These are phyloP conservation scores for Aix galericulata DNA, from an alignment of 2,113 vertebrate genomes.

Conservation along the genomic window DNA sequence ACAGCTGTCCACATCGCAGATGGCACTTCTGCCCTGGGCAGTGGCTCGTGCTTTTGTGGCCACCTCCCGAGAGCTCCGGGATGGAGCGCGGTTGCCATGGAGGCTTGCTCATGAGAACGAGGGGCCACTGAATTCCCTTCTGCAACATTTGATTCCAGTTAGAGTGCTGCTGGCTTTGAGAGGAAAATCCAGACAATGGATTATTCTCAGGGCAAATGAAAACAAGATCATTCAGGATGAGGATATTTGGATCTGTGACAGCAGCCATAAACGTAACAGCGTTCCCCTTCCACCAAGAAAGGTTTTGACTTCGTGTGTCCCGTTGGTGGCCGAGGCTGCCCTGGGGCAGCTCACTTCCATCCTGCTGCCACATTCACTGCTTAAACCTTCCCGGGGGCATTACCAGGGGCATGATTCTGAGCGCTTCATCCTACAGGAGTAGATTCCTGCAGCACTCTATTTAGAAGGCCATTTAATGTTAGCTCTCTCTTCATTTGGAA, in stretches of 20 bases:
- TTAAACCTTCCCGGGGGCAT: background rate
- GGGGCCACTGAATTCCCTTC: background rate
- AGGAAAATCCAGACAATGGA: background rate
- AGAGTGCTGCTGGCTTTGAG: background rate
- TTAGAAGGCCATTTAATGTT: conserved; percentile 48
- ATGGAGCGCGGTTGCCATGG: fast-evolving
- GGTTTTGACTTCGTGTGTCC: background rate
- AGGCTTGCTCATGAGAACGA: background rate
- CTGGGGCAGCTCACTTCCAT: background rate
- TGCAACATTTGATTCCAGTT: background rate
- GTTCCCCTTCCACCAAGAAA: background rate
- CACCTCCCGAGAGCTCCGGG: background rate
- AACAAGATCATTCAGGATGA: background rate
- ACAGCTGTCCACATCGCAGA: fast-evolving
- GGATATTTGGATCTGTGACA: conserved; percentile 12
- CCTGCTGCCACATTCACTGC: background rate
- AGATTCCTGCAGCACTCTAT: conserved; percentile 5
- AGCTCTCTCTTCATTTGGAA: conserved; percentile 53
- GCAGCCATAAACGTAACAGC: background rate
- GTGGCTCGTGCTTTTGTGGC: background rate
- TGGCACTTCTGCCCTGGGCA: background rate
- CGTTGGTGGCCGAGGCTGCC: background rate
- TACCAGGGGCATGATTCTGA: background rate
- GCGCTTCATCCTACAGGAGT: background rate
- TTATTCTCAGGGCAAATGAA: background rate